A percentile compares a stretch with the other conserved stretches of the same genome.
These are phyloP conservation scores for Phyto melanocephala DNA, from an alignment of 2,888 invertebrate genomes.

Conservation along the genomic window DNA sequence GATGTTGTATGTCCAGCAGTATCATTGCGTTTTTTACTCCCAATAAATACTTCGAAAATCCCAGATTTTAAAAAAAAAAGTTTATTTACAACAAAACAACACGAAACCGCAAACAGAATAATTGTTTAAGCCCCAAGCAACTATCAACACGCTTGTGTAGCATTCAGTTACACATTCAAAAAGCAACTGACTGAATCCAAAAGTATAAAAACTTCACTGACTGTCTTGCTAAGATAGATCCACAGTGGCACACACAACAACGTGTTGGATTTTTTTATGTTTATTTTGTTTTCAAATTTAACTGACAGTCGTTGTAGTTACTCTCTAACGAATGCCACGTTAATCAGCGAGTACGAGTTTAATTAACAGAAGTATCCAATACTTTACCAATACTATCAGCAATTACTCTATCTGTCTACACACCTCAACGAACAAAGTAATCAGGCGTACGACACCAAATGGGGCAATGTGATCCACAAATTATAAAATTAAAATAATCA, in stretches of 20 bases:
- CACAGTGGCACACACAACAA: slow-evolving; percentile 34
- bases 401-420: background rate
- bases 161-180: slow-evolving; percentile 66
- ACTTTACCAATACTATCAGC: background rate
- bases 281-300: slow-evolving; percentile 38
- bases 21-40: slow-evolving; percentile 16
- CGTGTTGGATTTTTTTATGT: slow-evolving; percentile 5
- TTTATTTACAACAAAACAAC: slow-evolving; percentile 37
- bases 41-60: slow-evolving; percentile 45
- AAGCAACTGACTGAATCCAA: slow-evolving; percentile 66
- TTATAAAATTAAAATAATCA: background rate
- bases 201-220: slow-evolving; percentile 45
- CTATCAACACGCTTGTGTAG: slow-evolving; percentile 58
- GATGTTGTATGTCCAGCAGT: slow-evolving; percentile 22
- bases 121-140: slow-evolving; percentile 35
- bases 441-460: slow-evolving; percentile 27
- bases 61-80: slow-evolving; percentile 38
- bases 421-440: slow-evolving; percentile 41
- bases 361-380: slow-evolving; percentile 1
- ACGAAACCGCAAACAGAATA: slow-evolving; percentile 44
- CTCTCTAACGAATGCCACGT: slow-evolving; percentile 62
- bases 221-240: slow-evolving; percentile 40
- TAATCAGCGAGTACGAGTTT: slow-evolving; percentile 47
- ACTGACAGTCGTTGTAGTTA: slow-evolving; percentile 28
- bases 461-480: slow-evolving; percentile 34